Evolutionary conservation across 2,888 invertebrate genomes (phyloP).

Genomic region (Tenthredo livida): DNA sequence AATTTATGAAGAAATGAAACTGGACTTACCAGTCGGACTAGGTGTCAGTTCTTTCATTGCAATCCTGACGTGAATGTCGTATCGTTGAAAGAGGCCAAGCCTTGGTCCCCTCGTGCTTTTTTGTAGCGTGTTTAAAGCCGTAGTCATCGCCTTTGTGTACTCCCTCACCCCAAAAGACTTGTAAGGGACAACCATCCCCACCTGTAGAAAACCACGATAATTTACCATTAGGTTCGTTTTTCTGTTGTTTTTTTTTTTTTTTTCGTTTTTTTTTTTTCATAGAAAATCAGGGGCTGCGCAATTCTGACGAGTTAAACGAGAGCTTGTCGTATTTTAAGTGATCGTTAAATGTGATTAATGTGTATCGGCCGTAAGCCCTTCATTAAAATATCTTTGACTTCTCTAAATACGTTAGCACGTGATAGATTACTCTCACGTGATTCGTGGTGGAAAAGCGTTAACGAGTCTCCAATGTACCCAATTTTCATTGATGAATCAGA

Average conservation of each 20-base stretch:
- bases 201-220: slow-evolving; percentile 73
- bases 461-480: not conserved
- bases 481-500: not conserved
- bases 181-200: slow-evolving; percentile 89
- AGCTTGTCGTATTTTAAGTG: not conserved
- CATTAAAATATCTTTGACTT: not conserved
- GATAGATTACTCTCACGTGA: not conserved
- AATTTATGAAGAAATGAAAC: not conserved
- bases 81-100: slow-evolving; percentile 85
- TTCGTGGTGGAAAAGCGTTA: not conserved
- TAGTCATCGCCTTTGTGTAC: slow-evolving; percentile 86
- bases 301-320: not conserved
- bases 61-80: slow-evolving; percentile 85
- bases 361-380: not conserved
- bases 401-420: not conserved
- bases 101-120: slow-evolving; percentile 79
- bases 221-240: not conserved
- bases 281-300: not conserved
- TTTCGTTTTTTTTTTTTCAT: not conserved
- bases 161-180: slow-evolving; percentile 88
- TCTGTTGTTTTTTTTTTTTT: too few species aligned
- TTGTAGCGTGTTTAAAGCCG: slow-evolving; percentile 84
- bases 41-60: slow-evolving; percentile 87
- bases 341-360: not conserved
- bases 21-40: slow-evolving; percentile 86